Evolutionary conservation across 2,797 vertebrate genomes (phyloP).

Genomic region (Sebastes glaucus): DNA sequence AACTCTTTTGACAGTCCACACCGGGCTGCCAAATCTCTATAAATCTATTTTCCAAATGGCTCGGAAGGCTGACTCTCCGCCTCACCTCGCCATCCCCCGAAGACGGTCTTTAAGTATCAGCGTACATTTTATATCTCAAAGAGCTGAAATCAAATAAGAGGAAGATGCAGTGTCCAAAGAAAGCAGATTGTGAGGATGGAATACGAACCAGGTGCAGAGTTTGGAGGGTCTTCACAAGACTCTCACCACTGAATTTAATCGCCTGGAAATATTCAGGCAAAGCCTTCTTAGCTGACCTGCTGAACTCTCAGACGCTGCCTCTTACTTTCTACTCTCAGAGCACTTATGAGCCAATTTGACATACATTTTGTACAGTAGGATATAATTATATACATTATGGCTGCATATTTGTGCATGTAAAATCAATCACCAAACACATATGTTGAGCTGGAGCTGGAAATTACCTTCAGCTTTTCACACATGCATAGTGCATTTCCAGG

Average conservation of each 20-base stretch:
- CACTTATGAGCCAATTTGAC: conserved; percentile 18
- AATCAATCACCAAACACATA: conserved; percentile 17
- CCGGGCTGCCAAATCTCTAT: conserved; percentile 62
- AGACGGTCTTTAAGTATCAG: conserved; percentile 65
- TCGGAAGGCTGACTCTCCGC: conserved; percentile 34
- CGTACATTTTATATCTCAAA: conserved; percentile 74
- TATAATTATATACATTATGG: conserved; percentile 20
- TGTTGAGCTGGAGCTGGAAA: conserved; percentile 24
- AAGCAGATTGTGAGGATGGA: conserved; percentile 74
- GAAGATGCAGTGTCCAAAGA: conserved; percentile 76
- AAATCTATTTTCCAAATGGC: conserved; percentile 67
- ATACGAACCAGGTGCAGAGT: conserved; percentile 79
- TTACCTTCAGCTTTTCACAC: conserved; percentile 20
- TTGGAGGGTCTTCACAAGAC: conserved; percentile 79
- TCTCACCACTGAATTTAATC: conserved; percentile 69
- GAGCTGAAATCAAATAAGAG: conserved; percentile 75
- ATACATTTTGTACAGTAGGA: conserved; percentile 21
- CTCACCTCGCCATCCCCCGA: conserved; percentile 46
- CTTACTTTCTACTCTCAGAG: conserved; percentile 12
- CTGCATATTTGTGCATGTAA: conserved; percentile 25
- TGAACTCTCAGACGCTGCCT: conserved; percentile 48
- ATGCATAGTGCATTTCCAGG: neutral
- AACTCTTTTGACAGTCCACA: conserved; percentile 31
- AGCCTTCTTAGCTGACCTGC: conserved; percentile 47
- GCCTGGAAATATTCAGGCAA: conserved; percentile 63